Conservation (phyloP, 53 echinoderm and acorn worm genomes). For the Hippasteria phrygiana region DNA sequence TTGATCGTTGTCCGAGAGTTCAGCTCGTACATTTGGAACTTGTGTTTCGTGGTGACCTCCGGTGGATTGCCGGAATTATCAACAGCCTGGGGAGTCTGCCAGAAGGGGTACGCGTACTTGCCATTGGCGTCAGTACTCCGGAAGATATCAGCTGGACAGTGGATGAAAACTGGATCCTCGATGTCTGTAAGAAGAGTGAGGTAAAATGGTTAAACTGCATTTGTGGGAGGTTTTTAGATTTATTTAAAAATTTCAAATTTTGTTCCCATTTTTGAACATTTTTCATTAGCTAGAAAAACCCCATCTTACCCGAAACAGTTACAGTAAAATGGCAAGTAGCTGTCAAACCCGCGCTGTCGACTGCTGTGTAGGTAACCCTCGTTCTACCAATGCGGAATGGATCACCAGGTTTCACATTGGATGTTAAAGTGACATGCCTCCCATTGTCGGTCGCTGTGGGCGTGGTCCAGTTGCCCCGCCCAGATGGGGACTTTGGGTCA, state of each 20-base stretch:
- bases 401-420: constrained; percentile 29
- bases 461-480: constrained; percentile 49
- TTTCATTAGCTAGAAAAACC: neutral
- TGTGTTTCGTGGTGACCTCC: neutral
- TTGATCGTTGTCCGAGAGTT: neutral
- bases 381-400: constrained; percentile 60
- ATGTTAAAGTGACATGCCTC: constrained; percentile 45
- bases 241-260: no score
- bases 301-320: constrained; percentile 59
- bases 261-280: neutral
- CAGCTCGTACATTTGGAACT: constrained; percentile 10
- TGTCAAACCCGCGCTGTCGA: constrained; percentile 62
- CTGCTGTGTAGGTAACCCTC: constrained; percentile 64
- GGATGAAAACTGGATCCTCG: constrained; percentile 58
- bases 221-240: no score
- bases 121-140: constrained; percentile 26
- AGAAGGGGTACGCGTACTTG: constrained; percentile 32
- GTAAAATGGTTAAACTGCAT: no score
- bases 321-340: constrained; percentile 63
- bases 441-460: constrained; percentile 65
- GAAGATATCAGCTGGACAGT: constrained; percentile 60
- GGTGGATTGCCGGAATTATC: constrained; percentile 61
- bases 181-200: constrained; percentile 55
- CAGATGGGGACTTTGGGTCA: constrained; percentile 5
- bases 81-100: constrained; percentile 57